Conservation (phyloP, 1,140 invertebrate species). For the Anastatus disparis region DNA sequence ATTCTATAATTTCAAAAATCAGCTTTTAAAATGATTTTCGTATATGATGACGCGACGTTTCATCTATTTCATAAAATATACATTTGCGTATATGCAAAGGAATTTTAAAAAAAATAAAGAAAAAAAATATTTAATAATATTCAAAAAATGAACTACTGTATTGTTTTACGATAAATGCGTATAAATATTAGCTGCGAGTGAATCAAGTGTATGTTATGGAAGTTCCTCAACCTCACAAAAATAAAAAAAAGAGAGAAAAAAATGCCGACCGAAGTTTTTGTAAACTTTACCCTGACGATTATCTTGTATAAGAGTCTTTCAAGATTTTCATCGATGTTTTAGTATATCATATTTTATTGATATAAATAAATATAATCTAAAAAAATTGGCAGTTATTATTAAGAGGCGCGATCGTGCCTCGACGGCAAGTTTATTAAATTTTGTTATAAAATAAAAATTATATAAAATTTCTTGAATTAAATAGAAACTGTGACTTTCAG, state of each 20-base stretch:
- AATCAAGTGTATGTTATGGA: conserved; percentile 60
- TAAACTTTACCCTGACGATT: conserved; percentile 55
- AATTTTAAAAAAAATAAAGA: too few relatives aligned
- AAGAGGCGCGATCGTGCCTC: too few relatives aligned
- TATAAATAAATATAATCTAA: too few relatives aligned
- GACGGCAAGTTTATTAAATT: too few relatives aligned
- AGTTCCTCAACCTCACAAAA: conserved; percentile 62
- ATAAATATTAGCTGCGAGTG: conserved; percentile 43
- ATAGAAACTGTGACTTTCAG: conserved; percentile 12
- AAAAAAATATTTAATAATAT: too few relatives aligned
- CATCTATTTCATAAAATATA: background rate
- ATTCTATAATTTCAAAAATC: too few relatives aligned
- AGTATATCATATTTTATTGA: conserved; percentile 20
- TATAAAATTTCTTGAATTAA: too few relatives aligned
- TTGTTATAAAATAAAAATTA: too few relatives aligned
- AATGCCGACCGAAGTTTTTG: conserved; percentile 58
- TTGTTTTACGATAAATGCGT: conserved; percentile 22
- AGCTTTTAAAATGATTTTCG: background rate
- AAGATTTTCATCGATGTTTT: conserved; percentile 50
- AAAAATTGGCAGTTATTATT: too few relatives aligned
- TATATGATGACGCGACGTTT: background rate
- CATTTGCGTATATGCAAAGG: background rate
- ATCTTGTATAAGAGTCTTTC: conserved; percentile 46
- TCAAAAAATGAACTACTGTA: too few relatives aligned
- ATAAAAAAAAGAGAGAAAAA: conserved; percentile 37